Base-by-base conservation (phyloP, 2,797 vertebrate species). In the Thaleichthys pacificus region DNA sequence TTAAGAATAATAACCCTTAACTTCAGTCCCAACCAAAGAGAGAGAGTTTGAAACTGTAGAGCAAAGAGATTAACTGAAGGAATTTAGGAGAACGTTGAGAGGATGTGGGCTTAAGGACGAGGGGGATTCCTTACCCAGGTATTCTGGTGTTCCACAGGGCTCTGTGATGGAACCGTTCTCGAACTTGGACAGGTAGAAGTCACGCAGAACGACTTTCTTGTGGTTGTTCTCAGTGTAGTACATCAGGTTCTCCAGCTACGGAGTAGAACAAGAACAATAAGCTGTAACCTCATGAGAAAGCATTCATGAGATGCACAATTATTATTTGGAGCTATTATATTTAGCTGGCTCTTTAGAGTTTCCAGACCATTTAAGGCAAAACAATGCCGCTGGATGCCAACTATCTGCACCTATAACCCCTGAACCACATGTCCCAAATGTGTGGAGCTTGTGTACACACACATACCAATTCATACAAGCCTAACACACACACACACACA, bases 161-260 rank as follows among this genome's bases (percentile, higher is more conserved):
- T 96, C 95, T 12, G 95, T 95, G 76, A 96, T 93, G n/a, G 94
- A 89, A 61, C 95, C 94, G 0, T 95, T 96, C 84, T 96, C 95
- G 87, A 95, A 94, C 76, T 91, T 92, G 60, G 95, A 95, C 70
- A 96, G 86, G 86, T 95, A 95, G 87, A 96, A 96, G 84, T 96
- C 95, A 71, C 95, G 91, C 77, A 96, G 85, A 51, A 96, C 94
- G 4, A 95, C 94, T 89, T 95, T 96, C 72, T 95, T 95, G 81
- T 94, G 95, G 85, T 94, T 95, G 84, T 94, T 88, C 66, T 90
- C 88, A 73, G 85, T 91, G 81, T 91, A 91, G 72, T 92, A 92
- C 89, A 92, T 91, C 35, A 92, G 73, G 73, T 92, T 92, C 77
- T 92, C 91, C 85, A 92, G 83, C 91, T 92, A 75, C 70, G 77